Conservation (phyloP, 2,888 invertebrate genomes). For the Macaria liturata region DNA sequence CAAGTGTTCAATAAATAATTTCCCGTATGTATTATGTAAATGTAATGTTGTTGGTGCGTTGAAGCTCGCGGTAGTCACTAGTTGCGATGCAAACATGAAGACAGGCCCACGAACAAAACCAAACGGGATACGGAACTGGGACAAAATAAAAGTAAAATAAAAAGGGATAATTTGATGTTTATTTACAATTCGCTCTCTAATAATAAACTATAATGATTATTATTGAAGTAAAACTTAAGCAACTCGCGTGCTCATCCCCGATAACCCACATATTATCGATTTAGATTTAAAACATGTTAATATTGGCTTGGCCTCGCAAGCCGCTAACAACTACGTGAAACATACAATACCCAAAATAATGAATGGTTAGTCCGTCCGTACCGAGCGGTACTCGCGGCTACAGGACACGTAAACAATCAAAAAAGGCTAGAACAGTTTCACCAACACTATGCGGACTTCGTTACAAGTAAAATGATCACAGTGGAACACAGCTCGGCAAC, state of each 20-base stretch:
- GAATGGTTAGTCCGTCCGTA: slow-evolving; percentile 62
- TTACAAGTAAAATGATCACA: slow-evolving; percentile 52
- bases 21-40: too few relatives aligned
- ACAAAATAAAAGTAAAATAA: slow-evolving; percentile 78
- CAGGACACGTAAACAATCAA: slow-evolving; percentile 44
- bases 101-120: slow-evolving; percentile 51
- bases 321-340: slow-evolving; percentile 66
- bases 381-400: slow-evolving; percentile 55
- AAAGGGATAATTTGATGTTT: slow-evolving; percentile 81
- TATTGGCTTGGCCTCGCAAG: slow-evolving; percentile 65
- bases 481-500: slow-evolving; percentile 36
- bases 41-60: slow-evolving; percentile 2
- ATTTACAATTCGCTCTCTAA: slow-evolving; percentile 80
- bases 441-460: slow-evolving; percentile 46
- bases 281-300: slow-evolving; percentile 73
- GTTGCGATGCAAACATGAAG: slow-evolving; percentile 47
- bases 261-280: slow-evolving; percentile 60
- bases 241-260: slow-evolving; percentile 70
- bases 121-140: slow-evolving; percentile 39
- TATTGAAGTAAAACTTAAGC: slow-evolving; percentile 74
- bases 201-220: slow-evolving; percentile 77
- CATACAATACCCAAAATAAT: slow-evolving; percentile 72
- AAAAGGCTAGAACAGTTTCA: slow-evolving; percentile 46
- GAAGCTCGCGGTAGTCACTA: slow-evolving; percentile 38
- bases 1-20: too few relatives aligned